Evolutionary conservation across 2,113 vertebrate species (phyloP).

Genomic region (Otis tarda): DNA sequence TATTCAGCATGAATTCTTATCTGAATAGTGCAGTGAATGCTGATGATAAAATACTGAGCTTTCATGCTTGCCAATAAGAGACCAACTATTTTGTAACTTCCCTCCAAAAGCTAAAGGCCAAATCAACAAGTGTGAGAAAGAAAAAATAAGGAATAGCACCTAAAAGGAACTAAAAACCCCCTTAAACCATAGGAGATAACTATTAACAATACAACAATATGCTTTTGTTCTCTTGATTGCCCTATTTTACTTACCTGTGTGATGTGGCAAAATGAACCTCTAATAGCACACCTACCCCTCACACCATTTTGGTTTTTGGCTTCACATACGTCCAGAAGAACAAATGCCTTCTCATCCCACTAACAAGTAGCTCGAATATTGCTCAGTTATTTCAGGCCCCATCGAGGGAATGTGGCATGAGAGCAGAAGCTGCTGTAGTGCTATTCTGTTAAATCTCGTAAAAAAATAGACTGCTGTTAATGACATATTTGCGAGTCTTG

Average conservation of each 20-base stretch:
- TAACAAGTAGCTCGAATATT: not conserved
- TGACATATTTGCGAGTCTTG: not conserved
- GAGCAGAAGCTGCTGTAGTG: not conserved
- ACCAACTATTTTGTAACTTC: not conserved
- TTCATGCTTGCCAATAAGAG: not conserved
- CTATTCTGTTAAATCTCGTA: not conserved
- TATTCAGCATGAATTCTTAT: slow-evolving; percentile 10
- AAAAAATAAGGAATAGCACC: not conserved
- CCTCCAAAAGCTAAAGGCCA: not conserved
- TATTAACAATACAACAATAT: not conserved
- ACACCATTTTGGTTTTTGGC: not conserved
- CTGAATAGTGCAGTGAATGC: slow-evolving; percentile 8
- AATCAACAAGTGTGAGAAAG: not conserved
- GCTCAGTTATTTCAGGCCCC: not conserved
- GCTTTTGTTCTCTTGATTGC: not conserved
- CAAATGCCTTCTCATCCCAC: not conserved
- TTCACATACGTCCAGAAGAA: not conserved
- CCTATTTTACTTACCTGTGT: not conserved
- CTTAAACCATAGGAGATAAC: not conserved
- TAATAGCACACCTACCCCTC: not conserved
- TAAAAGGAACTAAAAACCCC: not conserved
- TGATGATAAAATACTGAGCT: not conserved
- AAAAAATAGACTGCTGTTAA: not conserved
- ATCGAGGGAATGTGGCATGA: not conserved
- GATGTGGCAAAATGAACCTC: not conserved